Evolutionary conservation across 2,888 invertebrate genomes (phyloP).

Genomic region (Sussaba pulchella): DNA sequence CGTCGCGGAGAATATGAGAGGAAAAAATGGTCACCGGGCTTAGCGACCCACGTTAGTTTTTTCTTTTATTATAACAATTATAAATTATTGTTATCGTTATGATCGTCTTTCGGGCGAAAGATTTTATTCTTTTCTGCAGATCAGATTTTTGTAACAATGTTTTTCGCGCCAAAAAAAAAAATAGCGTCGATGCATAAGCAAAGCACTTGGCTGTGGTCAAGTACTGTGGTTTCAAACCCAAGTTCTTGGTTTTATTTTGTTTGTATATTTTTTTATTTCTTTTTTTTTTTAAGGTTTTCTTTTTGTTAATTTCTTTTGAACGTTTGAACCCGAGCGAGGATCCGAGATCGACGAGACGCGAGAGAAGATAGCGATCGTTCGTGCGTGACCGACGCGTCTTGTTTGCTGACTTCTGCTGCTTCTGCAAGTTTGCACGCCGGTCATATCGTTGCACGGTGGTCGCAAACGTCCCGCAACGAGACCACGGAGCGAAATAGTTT

Average conservation of each 20-base stretch:
- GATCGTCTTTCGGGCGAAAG: constrained; percentile 17
- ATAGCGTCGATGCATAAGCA: background rate
- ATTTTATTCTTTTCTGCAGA: no score
- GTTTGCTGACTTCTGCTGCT: constrained; percentile 56
- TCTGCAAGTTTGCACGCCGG: constrained; percentile 25
- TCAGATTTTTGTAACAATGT: no score
- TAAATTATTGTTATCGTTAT: constrained; percentile 42
- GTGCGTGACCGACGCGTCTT: constrained; percentile 66
- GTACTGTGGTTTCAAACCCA: constrained; percentile 3
- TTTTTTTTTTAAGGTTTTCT: background rate
- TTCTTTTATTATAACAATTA: constrained; percentile 35
- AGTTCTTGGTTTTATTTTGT: background rate
- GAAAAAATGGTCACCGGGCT: constrained; percentile 41
- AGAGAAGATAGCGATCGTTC: constrained; percentile 60
- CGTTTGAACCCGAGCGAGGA: constrained; percentile 17
- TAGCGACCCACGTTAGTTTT: constrained; percentile 52
- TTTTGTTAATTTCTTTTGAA: background rate
- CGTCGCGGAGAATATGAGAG: constrained; percentile 53
- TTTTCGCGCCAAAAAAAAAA: no score
- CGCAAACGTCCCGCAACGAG: constrained; percentile 60
- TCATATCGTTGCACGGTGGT: constrained; percentile 62
- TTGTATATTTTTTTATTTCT: constrained; percentile 2
- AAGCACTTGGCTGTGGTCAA: constrained; percentile 1
- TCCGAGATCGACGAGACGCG: constrained; percentile 59
- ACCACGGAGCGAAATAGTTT: constrained; percentile 54